A percentile compares a stretch with the other conserved stretches of the same genome.
Evolutionary conservation across 2,113 vertebrate genomes (phyloP).

Genomic region (Onychorhynchus coronatus): DNA sequence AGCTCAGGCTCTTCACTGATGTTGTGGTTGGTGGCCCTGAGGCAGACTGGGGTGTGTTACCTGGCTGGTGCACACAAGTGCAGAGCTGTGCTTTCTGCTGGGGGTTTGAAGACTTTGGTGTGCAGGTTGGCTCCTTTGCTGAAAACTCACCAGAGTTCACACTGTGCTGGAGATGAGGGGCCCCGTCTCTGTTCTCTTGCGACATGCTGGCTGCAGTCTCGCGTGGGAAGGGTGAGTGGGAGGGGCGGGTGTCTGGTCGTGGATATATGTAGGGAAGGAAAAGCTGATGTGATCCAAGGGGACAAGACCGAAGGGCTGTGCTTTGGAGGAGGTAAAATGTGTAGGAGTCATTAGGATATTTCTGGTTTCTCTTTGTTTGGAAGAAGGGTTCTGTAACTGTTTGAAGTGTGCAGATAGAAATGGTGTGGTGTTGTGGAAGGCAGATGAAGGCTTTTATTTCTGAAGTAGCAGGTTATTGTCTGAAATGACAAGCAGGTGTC

Average conservation of each 20-base stretch:
- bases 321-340: not conserved
- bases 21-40: not conserved
- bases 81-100: not conserved
- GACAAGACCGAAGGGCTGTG: not conserved
- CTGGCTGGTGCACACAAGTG: not conserved
- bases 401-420: not conserved
- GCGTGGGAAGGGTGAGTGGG: not conserved
- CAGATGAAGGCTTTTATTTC: not conserved
- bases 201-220: fast-evolving
- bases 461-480: not conserved
- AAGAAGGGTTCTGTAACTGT: not conserved
- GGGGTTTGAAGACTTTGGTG: not conserved
- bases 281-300: fast-evolving
- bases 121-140: not conserved
- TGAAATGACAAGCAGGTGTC: not conserved
- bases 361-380: not conserved
- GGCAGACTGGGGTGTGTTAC: not conserved
- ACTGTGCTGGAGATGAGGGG: not conserved
- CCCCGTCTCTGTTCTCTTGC: fast-evolving
- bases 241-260: fast-evolving
- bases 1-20: not conserved
- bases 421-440: not conserved
- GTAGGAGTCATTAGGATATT: not conserved
- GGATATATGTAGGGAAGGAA: fast-evolving
- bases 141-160: not conserved